A percentile compares a stretch with the other conserved stretches of the same genome.
Evolutionary conservation across 2,888 invertebrate species (phyloP).

Genomic region (Uloborus plumipes): DNA sequence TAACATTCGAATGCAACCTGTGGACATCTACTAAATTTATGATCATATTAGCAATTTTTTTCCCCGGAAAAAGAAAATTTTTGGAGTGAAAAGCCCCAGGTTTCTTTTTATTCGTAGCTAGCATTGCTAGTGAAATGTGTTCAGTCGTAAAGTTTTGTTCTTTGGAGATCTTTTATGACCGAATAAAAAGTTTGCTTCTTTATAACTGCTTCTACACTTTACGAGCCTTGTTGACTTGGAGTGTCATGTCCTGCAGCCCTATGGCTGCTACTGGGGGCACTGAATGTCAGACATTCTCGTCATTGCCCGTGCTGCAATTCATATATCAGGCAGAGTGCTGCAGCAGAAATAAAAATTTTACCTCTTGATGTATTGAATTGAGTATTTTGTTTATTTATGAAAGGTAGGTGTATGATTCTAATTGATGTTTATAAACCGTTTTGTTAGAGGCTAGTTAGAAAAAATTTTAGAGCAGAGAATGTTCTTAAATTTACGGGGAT

Average conservation of each 20-base stretch:
- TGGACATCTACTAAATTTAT: constrained; percentile 54
- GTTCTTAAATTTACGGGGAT: no score
- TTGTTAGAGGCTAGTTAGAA: no score
- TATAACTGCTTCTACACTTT: constrained; percentile 50
- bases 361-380: no score
- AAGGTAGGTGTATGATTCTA: no score
- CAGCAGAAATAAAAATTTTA: background rate
- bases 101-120: constrained; percentile 13
- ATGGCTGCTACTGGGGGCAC: background rate
- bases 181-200: constrained; percentile 55
- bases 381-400: no score
- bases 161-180: constrained; percentile 48
- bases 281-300: constrained; percentile 22
- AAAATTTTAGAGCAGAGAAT: no score
- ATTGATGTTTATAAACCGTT: no score
- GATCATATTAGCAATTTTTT: constrained; percentile 37
- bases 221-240: constrained; percentile 23
- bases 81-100: constrained; percentile 12
- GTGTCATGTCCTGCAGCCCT: constrained; percentile 33
- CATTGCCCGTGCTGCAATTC: background rate
- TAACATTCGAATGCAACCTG: constrained; percentile 47
- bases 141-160: constrained; percentile 42
- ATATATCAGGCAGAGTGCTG: constrained; percentile 5
- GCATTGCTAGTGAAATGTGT: constrained; percentile 31
- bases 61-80: constrained; percentile 14